Base-by-base conservation (phyloP, 2,797 vertebrate species). In the Meriones psammophilus region DNA sequence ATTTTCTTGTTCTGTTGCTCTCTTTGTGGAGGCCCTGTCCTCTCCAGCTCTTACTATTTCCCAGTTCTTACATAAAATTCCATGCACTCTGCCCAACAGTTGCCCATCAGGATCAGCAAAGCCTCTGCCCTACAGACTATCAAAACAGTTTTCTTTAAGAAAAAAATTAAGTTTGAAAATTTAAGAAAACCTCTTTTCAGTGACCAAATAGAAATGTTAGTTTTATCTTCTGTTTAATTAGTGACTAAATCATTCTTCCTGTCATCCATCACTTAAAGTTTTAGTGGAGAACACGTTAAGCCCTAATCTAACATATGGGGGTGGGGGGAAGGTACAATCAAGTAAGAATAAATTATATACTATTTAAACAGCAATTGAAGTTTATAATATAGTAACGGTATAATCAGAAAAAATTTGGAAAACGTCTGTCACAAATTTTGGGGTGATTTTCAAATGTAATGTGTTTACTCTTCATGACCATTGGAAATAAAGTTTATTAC, bases 401-500 rank as follows among this genome's bases (percentile, higher is more conserved):
- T 83, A 73, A 91, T 89, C 30, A 88, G 56, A 87, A 66, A 93
- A 79, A 92, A 92, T 78, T 14, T 87, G 36, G 58, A 94, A 93
- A 92, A 54, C 58, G 66, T 17, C 22, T 93, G n/a, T 66, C 54
- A 84, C 33, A 90, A 68, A 56, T 76, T 96, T 92, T 73, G 85
- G 56, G 17, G 28, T 93, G 20, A 94, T 88, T 97, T 95, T 96
- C 62, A 91, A 95, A 94, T 83, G 36, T 93, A 92, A 50, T 22
- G 18, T 91, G 80, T 81, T 97, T 96, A 94, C 22, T 87, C 94
- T 95, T 80, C 90, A 93, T 60, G n/a, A 84, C 79, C 30, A 26
- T 83, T 87, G 42, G 81, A 96, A 97, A 89, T 33, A 91, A 73
- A 92, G 69, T 96, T 97, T 94, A 95, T 84, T 90, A 84, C 62